A percentile compares a stretch with the other conserved stretches of the same genome.
Evolutionary conservation across 1,140 invertebrate species (phyloP).

Genomic region (Drosophila sturtevanti): DNA sequence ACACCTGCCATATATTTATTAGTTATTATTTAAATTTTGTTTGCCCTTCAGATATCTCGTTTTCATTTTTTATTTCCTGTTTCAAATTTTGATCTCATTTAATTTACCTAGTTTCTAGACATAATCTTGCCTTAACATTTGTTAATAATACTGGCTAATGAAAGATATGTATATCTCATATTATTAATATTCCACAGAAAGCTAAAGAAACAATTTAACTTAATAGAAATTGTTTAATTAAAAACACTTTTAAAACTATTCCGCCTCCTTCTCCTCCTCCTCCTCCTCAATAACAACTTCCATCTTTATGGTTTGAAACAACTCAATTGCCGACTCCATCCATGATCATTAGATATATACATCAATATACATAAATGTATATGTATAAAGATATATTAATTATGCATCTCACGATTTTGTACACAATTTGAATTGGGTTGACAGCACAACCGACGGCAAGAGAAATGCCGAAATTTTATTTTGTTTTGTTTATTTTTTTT

Average conservation of each 20-base stretch:
- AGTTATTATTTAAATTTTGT: no score
- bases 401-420: constrained; percentile 76
- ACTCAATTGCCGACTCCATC: constrained; percentile 65
- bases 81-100: no score
- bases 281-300: not conserved
- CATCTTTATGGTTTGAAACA: constrained; percentile 25
- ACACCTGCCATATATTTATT: no score
- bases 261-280: not conserved
- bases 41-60: no score
- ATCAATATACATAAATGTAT: not conserved
- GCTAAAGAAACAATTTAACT: not conserved
- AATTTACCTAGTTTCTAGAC: no score
- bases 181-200: not conserved
- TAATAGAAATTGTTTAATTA: not conserved
- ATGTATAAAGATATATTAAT: constrained; percentile 67
- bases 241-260: not conserved
- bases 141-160: no score
- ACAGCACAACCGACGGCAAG: constrained; percentile 53
- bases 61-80: no score
- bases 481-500: constrained; percentile 35
- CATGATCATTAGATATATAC: constrained; percentile 50
- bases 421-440: constrained; percentile 81
- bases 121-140: no score
- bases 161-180: no score
- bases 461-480: constrained; percentile 43